Percentiles rank a stretch among this genome's conserved stretches.
These are phyloP conservation scores for Eristalis tenax DNA, from an alignment of 2,888 invertebrate species.

Conservation along the genomic window DNA sequence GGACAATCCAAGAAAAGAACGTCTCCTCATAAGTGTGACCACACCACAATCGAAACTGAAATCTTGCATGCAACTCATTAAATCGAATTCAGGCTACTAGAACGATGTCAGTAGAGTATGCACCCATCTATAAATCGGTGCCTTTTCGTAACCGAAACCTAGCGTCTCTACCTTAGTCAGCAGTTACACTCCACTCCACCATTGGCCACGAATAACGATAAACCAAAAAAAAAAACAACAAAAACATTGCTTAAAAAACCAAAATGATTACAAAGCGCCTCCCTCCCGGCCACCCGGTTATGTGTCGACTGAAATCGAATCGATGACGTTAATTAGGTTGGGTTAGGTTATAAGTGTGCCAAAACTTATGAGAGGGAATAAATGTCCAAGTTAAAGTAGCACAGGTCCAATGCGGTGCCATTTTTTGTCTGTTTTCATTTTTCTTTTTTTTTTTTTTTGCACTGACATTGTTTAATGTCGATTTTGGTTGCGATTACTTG, in stretches of 20 bases:
- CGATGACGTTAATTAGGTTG: conserved; percentile 64
- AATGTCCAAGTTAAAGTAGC: conserved; percentile 48
- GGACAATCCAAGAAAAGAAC: too few relatives aligned
- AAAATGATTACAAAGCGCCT: conserved; percentile 24
- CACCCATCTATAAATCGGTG: conserved; percentile 30
- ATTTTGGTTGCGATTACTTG: conserved; percentile 51
- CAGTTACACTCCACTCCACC: not conserved
- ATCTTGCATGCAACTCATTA: conserved; percentile 30
- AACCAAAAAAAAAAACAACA: not conserved
- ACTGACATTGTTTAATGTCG: not conserved
- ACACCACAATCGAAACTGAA: not conserved
- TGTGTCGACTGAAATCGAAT: conserved; percentile 57
- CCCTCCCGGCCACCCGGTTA: not conserved
- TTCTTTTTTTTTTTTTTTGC: not conserved
- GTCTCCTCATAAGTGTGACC: not conserved
- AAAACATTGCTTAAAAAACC: not conserved
- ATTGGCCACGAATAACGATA: conserved; percentile 5
- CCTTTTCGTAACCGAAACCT: conserved; percentile 31
- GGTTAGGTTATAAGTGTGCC: conserved; percentile 52
- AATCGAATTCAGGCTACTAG: conserved; percentile 51
- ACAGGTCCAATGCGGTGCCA: conserved; percentile 44
- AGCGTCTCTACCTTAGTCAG: conserved; percentile 26
- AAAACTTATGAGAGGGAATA: conserved; percentile 27
- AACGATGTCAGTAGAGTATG: conserved; percentile 56
- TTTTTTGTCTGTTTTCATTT: not conserved